Evolutionary conservation across 2,888 invertebrate species (phyloP), one percentile per base, ranked within the genome.

Genomic region (Epistrophella euchroma): DNA sequence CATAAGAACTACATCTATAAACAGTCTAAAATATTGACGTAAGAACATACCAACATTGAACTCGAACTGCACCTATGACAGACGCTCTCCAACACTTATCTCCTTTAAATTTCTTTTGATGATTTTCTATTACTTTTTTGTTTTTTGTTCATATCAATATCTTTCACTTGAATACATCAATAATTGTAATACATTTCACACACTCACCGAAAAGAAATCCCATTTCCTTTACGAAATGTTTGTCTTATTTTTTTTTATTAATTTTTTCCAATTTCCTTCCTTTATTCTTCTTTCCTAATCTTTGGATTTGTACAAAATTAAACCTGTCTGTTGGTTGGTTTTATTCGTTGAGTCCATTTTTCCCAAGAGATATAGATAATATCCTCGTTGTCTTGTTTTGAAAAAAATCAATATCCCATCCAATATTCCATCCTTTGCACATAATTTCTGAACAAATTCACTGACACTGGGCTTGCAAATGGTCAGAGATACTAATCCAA

Each of bases 381-480:
- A n/a, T 25, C 35, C 3, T 7, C n/a, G 15, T 6, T 37, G 58
- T 56, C 35, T 50, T 25, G 37, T 15, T 25, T 32, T 58, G 43
- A 73, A 70, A 85, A 32, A 32, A 32, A 32, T 28, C 28, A 28
- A 32, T 7, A 32, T 1, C 2, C 3, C 2, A 25, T 81, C 81
- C 85, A 85, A 85, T 85, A 85, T 35, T 40, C 40, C 76, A 81
- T 68, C 55, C 75, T 72, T 70, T 52, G 66, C 43, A 35, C 32
- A 40, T 13, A 43, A 28, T 43, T 43, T 19, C 17, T 43, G 9
- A 62, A 62, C 22, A 13, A 17, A 35, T 13, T 37, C 50, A 68
- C 37, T 37, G 45, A 35, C 50, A 64, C 11, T 45, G 62, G 64
- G 45, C 13, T 64, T 45, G 19, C 7, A 66, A 47, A 25, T 66